Base-by-base conservation (phyloP, 1,140 invertebrate species). In the Neodiprion pinetum region DNA sequence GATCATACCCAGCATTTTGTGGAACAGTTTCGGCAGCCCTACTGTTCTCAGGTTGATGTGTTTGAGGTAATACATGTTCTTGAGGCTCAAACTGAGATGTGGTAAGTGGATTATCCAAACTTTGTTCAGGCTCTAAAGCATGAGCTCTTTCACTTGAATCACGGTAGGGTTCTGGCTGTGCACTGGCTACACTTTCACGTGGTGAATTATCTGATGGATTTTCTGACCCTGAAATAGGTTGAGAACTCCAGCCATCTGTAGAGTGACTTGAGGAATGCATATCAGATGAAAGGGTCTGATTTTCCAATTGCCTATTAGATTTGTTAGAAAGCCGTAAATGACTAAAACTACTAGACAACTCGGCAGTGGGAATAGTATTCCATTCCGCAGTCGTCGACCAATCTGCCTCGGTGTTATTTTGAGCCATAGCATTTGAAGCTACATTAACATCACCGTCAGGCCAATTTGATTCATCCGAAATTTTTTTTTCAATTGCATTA, bases 1-100 rank as follows among this genome's bases (percentile, higher is more conserved):
- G 85, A 75, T 88, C 88, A 28, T 85, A 88, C 10, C 79, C 81
- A 9, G 80, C 78, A 61, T 61, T 61, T 74, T 82, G 82, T n/a
- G 82, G 49, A 71, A 76, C 70, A 53, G 74, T 83, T 61, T 80
- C 81, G 9, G 48, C 21, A 66, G 5, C 28, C 12, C 76, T 79
- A n/a, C 71, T 17, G 28, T 67, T 72, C 17, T 75, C 23, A n/a
- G 65, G 72, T 66, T 80, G 80, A 78, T 78, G 77, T 67, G 75
- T 70, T 68, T 65, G 75, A 9, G 72, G 28, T 14, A 53, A 49
- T 7, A 49, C 17, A 65, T 74, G 78, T 14, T 81, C 78, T 53
- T 81, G 74, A 67, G 61, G 53, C 12, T 17, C 23, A 48, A 69
- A 8, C 17, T 65, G 61, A 65, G 28, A 40, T 14, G 53, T 12